These are phyloP conservation scores for Andrena dorsata DNA, from an alignment of 2,888 invertebrate species.

Conservation along the genomic window DNA sequence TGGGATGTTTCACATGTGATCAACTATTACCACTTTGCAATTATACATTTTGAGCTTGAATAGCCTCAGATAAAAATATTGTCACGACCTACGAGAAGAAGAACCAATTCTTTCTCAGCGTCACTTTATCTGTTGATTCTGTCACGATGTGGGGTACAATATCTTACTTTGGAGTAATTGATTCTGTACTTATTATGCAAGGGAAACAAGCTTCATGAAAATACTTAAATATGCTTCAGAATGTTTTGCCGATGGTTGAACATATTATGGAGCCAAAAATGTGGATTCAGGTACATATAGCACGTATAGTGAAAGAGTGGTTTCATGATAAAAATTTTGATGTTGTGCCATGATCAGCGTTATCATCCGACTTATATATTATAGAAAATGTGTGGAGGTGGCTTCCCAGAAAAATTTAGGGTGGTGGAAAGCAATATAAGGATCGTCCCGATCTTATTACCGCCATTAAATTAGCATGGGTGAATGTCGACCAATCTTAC, in stretches of 20 bases:
- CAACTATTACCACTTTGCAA: too few relatives aligned
- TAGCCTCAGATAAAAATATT: background rate
- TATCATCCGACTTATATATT: background rate
- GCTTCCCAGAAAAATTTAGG: background rate
- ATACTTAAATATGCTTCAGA: conserved; percentile 2
- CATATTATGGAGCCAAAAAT: background rate
- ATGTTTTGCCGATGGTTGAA: background rate
- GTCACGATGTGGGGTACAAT: background rate
- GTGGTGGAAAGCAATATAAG: background rate
- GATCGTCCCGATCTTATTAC: background rate
- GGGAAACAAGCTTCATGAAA: background rate
- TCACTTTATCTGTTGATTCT: background rate
- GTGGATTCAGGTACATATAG: background rate
- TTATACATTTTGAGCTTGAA: too few relatives aligned
- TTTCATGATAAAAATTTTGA: background rate
- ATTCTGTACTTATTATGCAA: background rate
- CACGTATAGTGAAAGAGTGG: background rate
- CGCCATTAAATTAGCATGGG: background rate
- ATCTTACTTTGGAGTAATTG: background rate
- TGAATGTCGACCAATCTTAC: background rate
- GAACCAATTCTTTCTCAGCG: background rate
- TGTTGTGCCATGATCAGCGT: background rate
- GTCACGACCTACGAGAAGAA: background rate
- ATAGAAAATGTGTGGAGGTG: conserved; percentile 5
- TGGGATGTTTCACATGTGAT: too few relatives aligned